These are phyloP conservation scores for Xiphorhynchus elegans DNA, from an alignment of 2,113 vertebrate genomes.

Conservation along the genomic window DNA sequence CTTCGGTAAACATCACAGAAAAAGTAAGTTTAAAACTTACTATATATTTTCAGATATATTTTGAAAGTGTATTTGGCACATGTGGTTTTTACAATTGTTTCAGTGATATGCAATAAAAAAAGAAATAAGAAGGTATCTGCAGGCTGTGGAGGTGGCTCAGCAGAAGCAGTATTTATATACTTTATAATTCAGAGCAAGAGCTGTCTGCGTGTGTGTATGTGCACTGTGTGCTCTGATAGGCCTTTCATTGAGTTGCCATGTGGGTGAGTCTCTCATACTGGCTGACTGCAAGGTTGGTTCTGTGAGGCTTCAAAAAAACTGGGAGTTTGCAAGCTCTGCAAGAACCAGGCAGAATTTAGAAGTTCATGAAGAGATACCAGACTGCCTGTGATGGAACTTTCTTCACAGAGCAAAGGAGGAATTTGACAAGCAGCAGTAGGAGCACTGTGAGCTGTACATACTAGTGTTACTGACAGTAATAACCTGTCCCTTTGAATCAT, in stretches of 20 bases:
- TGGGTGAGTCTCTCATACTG: neutral
- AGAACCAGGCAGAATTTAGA: neutral
- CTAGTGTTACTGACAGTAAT: neutral
- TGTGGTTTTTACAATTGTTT: neutral
- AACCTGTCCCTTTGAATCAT: neutral
- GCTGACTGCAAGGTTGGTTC: neutral
- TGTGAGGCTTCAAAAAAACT: neutral
- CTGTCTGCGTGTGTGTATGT: neutral
- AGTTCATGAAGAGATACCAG: neutral
- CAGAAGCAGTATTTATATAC: neutral
- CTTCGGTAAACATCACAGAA: neutral
- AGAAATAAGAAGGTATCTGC: neutral
- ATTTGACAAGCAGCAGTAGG: neutral
- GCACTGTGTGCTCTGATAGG: neutral
- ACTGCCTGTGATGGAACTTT: neutral
- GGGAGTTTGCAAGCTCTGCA: neutral
- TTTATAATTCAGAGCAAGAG: neutral
- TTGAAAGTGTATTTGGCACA: neutral
- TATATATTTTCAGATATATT: neutral
- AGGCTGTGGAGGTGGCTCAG: fast-evolving
- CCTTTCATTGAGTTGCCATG: neutral
- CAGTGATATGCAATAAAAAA: neutral
- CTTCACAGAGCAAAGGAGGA: neutral
- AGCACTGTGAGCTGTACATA: neutral
- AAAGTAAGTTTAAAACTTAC: neutral